Percentiles rank a stretch among this genome's conserved stretches.
Evolutionary conservation across 2,113 vertebrate genomes (phyloP).

Genomic region (Noturus placidus): DNA sequence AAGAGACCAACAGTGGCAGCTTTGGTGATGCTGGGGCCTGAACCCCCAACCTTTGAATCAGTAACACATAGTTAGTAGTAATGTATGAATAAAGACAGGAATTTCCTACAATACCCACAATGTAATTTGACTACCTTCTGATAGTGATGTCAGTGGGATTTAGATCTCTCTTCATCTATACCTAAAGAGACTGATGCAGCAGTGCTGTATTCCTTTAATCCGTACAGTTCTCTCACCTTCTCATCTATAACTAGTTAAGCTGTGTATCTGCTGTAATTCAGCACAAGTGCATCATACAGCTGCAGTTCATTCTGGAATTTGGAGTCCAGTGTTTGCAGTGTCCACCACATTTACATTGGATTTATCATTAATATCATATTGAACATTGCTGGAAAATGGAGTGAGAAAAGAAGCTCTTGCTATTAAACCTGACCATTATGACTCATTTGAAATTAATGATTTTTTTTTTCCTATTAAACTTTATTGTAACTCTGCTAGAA

Average conservation of each 20-base stretch:
- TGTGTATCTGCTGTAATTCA: not conserved
- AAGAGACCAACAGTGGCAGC: no score
- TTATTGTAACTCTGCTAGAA: not conserved
- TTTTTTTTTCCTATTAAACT: not conserved
- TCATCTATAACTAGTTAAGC: not conserved
- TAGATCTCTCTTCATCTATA: not conserved
- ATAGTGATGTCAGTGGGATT: not conserved
- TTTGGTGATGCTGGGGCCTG: no score
- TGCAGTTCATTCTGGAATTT: not conserved
- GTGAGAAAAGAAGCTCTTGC: not conserved
- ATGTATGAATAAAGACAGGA: not conserved
- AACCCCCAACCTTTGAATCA: no score
- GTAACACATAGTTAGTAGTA: no score
- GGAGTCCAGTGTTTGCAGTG: not conserved
- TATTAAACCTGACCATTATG: not conserved
- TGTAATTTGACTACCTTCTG: not conserved
- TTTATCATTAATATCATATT: not conserved
- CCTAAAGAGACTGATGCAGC: not conserved
- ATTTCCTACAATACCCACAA: not conserved
- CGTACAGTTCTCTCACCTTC: not conserved
- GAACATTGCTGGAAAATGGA: not conserved
- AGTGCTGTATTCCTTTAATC: not conserved
- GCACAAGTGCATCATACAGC: not conserved
- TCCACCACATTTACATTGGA: not conserved
- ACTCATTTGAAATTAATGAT: not conserved